phyloP scores from a whole-genome alignment of 1,140 invertebrate species.

The Drosophila teissieri region DNA sequence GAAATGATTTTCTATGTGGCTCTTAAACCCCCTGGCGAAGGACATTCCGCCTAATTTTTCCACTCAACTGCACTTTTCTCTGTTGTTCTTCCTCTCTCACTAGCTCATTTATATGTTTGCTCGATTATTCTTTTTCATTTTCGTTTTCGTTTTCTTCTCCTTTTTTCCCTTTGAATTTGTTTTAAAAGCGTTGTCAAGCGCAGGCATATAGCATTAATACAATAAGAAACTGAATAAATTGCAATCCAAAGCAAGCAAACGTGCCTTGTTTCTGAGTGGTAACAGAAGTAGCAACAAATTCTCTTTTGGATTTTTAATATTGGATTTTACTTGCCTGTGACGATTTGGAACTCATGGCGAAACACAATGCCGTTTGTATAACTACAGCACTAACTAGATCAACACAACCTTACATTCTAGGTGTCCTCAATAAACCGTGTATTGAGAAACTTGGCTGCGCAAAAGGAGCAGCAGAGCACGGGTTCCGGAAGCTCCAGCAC shows the following conservation, averaged over 20 bases:
- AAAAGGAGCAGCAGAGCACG: constrained; percentile 90
- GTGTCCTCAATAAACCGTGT: constrained; percentile 99
- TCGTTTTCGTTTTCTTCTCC: constrained; percentile 14
- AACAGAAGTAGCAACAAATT: background rate
- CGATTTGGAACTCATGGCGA: background rate
- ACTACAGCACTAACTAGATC: background rate
- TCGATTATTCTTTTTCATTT: constrained; percentile 57
- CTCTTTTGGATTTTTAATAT: background rate
- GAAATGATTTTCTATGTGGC: constrained; percentile 48
- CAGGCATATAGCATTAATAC: constrained; percentile 55
- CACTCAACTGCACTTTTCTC: constrained; percentile 73
- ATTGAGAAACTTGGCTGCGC: constrained; percentile 96
- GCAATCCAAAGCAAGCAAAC: constrained; percentile 1
- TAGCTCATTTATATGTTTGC: constrained; percentile 66
- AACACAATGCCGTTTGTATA: background rate
- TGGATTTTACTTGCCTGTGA: background rate
- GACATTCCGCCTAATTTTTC: constrained; percentile 80
- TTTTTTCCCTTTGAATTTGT: constrained; percentile 59
- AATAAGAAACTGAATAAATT: constrained; percentile 50
- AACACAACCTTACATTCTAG: constrained; percentile 85
- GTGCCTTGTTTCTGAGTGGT: background rate
- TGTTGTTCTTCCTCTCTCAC: constrained; percentile 42
- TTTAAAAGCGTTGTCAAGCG: constrained; percentile 72
- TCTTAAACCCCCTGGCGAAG: constrained; percentile 45
- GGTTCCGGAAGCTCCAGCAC: constrained; percentile 21